Evolutionary conservation across 2,113 vertebrate genomes (phyloP), one percentile per base, ranked within the genome.

Genomic region (Phasianus colchicus): DNA sequence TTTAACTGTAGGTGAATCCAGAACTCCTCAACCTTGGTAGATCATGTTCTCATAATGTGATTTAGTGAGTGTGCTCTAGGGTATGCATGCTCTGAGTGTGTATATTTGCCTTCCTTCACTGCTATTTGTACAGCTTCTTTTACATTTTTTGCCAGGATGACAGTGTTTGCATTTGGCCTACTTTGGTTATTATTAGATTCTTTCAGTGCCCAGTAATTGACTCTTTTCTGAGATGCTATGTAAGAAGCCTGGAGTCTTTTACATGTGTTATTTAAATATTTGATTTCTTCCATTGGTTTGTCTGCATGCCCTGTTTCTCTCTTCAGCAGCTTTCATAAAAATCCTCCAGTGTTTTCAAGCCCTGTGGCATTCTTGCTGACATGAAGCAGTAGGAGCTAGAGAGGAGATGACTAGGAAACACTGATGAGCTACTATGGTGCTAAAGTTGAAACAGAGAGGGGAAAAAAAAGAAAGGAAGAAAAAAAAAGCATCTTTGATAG

Each of bases 101-200:
- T 67, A 88, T 97, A 97, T 98, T 97, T 97, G 95, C 86, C 96
- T 96, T 97, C 81, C 57, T 93, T 93, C 90, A 71, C 66, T 96
- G 95, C 94, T 97, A 94, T 98, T 98, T 97, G 95, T 97, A 90
- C 40, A 97, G 93, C 87, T 95, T 54, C 89, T 93, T 96, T 94
- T 81, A 69, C 38, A 88, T 90, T 96, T 97, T 97, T 97, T 97
- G 77, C 93, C 83, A 78, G 95, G 92, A 97, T 86, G 94, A 90
- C 70, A 96, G 66, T 97, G 96, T 97, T 97, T 98, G 97, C 96
- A 61, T 94, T 96, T 96, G 91, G 90, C 92, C 97, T 97, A 86
- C 85, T 96, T 96, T 86, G 61, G 86, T 92, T 95, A 52, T 92
- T 94, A 96, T 95, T 94, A 96, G 90, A 86, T 91, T 96, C 60